Evolutionary conservation across 2,888 invertebrate genomes (phyloP), one percentile per base, ranked within the genome.

Genomic region (Blastobasis adustella): DNA sequence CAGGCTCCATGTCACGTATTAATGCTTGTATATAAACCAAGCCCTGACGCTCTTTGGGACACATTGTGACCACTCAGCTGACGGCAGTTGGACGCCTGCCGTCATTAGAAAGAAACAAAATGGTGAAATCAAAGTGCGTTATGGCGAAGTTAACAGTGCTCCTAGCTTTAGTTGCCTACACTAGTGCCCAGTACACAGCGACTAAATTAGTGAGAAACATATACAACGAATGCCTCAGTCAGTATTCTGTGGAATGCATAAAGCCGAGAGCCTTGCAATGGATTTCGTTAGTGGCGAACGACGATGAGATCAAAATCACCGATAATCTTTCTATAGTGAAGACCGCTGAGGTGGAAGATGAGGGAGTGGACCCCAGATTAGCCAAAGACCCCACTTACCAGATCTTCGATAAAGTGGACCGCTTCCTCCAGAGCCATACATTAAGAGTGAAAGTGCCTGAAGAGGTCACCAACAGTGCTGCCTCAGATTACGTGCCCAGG

Each of bases 211-310:
- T 91, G 10, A 84, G 83, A 58, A 93, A 92, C 67, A 91, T 93
- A 79, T 94, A 93, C 73, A 79, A 89, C 50, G 89, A 91, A 73
- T 94, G 94, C 66, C 72, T 94, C 47, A 91, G 91, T 71, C 91
- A 92, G 66, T 91, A 93, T 66, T 93, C 93, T 45, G 86, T 92
- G 58, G 90, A 91, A 66, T 96, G 96, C 81, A 92, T 94, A 51
- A 93, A 93, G 67, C 95, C 95, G 6, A 94, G 94, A 77, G 91
- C 95, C 46, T 76, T 95, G 69, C 90, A 92, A 59, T 95, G 95
- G 92, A 90, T 95, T 63, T 92, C 92, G 61, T 87, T 90, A 54
- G 93, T 92, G 4, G 80, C 90, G 23, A 89, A 91, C 63, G 90
- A 93, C 63, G 92, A 93, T 52, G 91, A 92, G 70, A 93, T 95